Percentiles rank a stretch among this genome's conserved stretches.
These are phyloP conservation scores for Oxytorus armatus DNA, from an alignment of 2,888 invertebrate genomes.

Conservation along the genomic window DNA sequence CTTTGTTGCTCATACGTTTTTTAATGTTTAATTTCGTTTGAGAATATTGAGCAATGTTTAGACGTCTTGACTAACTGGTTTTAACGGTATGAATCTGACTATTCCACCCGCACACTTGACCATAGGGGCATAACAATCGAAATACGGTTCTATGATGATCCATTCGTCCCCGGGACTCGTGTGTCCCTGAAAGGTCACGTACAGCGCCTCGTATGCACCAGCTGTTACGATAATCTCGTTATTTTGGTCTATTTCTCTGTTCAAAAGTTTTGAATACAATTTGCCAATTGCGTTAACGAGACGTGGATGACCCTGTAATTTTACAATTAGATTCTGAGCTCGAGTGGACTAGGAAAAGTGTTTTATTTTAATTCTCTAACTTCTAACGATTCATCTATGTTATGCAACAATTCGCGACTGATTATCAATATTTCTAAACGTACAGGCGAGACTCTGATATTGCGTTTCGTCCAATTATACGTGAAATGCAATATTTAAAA, in stretches of 20 bases:
- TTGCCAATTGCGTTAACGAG: constrained; percentile 93
- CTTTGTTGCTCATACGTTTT: neutral
- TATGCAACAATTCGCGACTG: neutral
- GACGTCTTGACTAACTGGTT: constrained; percentile 88
- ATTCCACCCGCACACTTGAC: constrained; percentile 94
- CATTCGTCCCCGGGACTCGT: constrained; percentile 95
- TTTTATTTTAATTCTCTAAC: too few species aligned
- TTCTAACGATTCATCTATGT: neutral
- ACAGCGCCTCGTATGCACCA: constrained; percentile 98
- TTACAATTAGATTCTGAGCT: neutral
- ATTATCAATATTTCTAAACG: neutral
- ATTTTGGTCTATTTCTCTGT: constrained; percentile 91
- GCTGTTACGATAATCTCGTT: constrained; percentile 95
- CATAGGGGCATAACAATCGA: constrained; percentile 99
- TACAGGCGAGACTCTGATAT: neutral
- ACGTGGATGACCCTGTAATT: constrained; percentile 94
- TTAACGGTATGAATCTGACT: constrained; percentile 94
- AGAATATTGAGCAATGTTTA: constrained; percentile 10
- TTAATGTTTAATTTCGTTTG: neutral
- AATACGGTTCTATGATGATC: constrained; percentile 99
- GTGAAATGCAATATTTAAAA: neutral
- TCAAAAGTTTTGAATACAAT: constrained; percentile 92
- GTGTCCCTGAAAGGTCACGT: constrained; percentile 93
- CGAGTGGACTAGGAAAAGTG: too few species aligned
- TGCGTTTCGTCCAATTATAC: neutral